These are phyloP conservation scores for Drosophila eohydei DNA, from an alignment of 2,888 invertebrate species.

Conservation along the genomic window DNA sequence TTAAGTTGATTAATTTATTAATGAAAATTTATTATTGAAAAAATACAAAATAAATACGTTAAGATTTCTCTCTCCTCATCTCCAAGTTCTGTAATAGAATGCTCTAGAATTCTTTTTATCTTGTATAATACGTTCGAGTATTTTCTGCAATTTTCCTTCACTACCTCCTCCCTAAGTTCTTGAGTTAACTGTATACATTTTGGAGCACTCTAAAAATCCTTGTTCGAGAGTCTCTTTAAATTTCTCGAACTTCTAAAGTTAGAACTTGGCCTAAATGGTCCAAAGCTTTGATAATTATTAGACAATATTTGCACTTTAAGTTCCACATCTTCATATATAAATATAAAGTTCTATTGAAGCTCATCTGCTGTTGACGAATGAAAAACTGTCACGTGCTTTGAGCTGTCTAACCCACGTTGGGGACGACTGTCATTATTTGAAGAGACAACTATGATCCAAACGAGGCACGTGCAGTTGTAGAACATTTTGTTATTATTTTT, in stretches of 20 bases:
- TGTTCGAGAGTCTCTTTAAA: not conserved
- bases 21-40: no score
- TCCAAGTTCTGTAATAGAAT: no score
- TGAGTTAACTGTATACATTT: not conserved
- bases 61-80: no score
- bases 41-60: no score
- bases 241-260: not conserved
- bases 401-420: constrained; percentile 10
- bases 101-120: no score
- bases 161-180: no score
- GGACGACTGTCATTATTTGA: constrained; percentile 15
- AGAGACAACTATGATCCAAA: constrained; percentile 13
- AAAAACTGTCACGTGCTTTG: constrained; percentile 4
- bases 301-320: not conserved
- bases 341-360: not conserved
- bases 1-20: no score
- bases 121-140: no score
- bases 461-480: constrained; percentile 28
- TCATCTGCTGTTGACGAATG: not conserved
- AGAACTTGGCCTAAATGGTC: not conserved
- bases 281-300: not conserved
- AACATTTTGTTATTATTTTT: constrained; percentile 37
- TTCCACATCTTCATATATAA: not conserved
- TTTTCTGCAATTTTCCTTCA: no score
- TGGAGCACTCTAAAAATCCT: not conserved